Base-by-base conservation (phyloP, 2,113 vertebrate genomes). In the Hyla sarda region DNA sequence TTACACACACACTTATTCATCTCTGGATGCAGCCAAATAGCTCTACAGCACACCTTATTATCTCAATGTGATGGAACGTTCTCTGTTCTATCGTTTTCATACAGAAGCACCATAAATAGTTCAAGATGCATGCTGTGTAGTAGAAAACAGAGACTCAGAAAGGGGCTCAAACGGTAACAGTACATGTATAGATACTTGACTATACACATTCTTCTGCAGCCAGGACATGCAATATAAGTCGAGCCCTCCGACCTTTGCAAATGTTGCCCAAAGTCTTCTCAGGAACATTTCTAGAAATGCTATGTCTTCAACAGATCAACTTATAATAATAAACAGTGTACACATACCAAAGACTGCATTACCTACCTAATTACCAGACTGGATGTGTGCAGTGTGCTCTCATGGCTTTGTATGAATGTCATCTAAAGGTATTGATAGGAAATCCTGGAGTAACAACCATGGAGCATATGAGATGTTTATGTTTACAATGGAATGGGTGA, bases 201-300 rank as follows among this genome's bases (percentile, higher is more conserved):
- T 52, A 30, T 52, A 48, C 47, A 50, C 5, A 17, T 76, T 48
- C 14, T 76, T 30, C 47, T 71, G 67, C 67, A 41, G 67, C 34
- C 67, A 41, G 19, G 34, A 1, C 34, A 23, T 71, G 32, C 19
- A 71, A 76, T 48, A 52, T 30, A 76, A 50, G 52, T 52, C 28
- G 47, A 28, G 28, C 47, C 41, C 28, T 19, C 12, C 17, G 47
- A 52, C 47, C 47, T 76, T 76, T 83, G 82, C 48, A 83, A 71
- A 83, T 71, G 50, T 50, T 83, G 47, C 45, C 73, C 73, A 76
- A 76, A 76, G 74, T 76, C 41, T 85, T 85, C 83, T 85, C 83
- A 85, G 83, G 83, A 85, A 85, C 41, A 75, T 85, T 78, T 77
- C 56, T 85, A 85, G 74, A 45, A 85, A 62, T 85, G 45, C 75